Base-by-base conservation (phyloP, 1,140 invertebrate genomes). In the Drosophila auraria region DNA sequence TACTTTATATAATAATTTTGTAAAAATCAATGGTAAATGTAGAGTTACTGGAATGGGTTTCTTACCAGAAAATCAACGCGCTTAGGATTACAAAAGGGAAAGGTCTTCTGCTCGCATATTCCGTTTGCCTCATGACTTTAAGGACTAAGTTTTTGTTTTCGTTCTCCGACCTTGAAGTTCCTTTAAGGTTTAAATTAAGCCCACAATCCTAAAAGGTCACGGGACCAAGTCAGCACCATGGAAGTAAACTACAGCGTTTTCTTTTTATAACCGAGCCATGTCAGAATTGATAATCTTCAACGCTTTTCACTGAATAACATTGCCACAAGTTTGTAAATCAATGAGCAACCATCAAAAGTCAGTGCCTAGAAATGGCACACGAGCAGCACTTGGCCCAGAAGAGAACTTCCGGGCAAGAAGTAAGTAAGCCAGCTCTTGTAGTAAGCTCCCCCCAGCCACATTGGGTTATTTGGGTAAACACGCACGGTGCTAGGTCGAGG, bases 401-500 rank as follows among this genome's bases (percentile, higher is more conserved):
- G 50, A 69, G 50, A 71, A 71, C 42, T 69, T 71, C 68, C 68
- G 50, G 68, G 17, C 56, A 71, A 71, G 68, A 72, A 72, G 69
- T 59, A 40, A 71, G 51, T 42, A 50, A 71, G 51, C 45, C 40
- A 49, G 53, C 47, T 72, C 54, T 72, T 72, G 1, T 30, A 30
- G 27, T 30, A 25, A 53, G 69, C 63, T 57, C 17, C 59, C 44
- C 30, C 6, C 0, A 36, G 23, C 23, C 30, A n/a, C 44, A 71
- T 65, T 75, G 82, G 82, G 79, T 89, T 68, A 80, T 66, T 77
- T 69, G 53, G 25, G 56, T 36, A 89, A 83, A 66, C 84, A 89
- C 83, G 83, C 83, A 89, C 80, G 61, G 62, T 56, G 60, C 59
- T 78, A 72, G 84, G 84, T 89, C 84, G 82, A 87, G 84, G 84